Evolutionary conservation across 2,113 vertebrate genomes (phyloP).

Genomic region (Fregetta grallaria): DNA sequence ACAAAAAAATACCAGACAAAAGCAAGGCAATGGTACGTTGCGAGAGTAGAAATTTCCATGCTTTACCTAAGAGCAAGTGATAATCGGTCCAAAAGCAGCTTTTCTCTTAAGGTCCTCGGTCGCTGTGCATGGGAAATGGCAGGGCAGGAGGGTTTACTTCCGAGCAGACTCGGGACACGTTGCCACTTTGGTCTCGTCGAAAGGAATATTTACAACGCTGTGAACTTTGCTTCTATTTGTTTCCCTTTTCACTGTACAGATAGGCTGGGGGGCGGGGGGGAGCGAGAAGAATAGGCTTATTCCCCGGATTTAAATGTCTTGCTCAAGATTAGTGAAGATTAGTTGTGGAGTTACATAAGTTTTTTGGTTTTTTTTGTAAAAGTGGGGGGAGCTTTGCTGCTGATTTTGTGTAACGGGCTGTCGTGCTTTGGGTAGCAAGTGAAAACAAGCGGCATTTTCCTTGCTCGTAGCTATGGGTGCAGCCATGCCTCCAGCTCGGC

Average conservation of each 20-base stretch:
- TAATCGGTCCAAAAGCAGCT: not conserved
- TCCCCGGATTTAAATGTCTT: constrained; percentile 26
- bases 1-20: constrained; percentile 74
- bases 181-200: not conserved
- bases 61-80: not conserved
- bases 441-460: not conserved
- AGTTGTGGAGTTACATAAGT: constrained; percentile 29
- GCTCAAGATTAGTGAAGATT: constrained; percentile 52
- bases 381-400: not conserved
- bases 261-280: not conserved
- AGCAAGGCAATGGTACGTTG: constrained; percentile 63
- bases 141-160: not conserved
- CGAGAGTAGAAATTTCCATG: constrained; percentile 37
- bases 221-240: not conserved
- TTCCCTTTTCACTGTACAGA: not conserved
- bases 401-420: not conserved
- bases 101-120: not conserved
- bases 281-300: not conserved
- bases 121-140: not conserved
- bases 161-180: not conserved
- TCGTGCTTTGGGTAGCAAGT: rapidly evolving
- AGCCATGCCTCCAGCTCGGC: not conserved
- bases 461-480: not conserved
- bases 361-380: not conserved
- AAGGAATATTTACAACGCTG: not conserved